These are phyloP conservation scores for Pyrgilauda ruficollis DNA, from an alignment of 2,113 vertebrate genomes.

Conservation along the genomic window DNA sequence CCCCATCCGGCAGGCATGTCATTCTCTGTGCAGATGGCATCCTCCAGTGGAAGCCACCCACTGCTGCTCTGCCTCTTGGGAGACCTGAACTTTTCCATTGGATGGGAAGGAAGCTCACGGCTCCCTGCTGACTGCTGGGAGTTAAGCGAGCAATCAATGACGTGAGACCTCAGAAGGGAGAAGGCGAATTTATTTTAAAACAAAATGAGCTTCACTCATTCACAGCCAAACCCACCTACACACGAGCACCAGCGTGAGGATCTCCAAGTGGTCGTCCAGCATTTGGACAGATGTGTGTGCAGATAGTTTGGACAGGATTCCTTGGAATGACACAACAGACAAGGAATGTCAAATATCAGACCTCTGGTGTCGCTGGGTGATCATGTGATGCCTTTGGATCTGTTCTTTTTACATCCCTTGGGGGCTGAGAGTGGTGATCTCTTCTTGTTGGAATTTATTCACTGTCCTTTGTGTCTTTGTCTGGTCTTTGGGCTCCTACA, in stretches of 20 bases:
- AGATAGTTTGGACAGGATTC: background rate
- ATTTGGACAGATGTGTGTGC: background rate
- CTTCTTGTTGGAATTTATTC: background rate
- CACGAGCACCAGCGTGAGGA: fast-evolving
- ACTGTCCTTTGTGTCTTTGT: background rate
- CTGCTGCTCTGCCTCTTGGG: slow-evolving; percentile 48
- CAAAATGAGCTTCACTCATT: background rate
- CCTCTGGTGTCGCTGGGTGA: background rate
- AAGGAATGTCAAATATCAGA: background rate
- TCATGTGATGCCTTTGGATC: background rate
- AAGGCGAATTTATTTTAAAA: background rate
- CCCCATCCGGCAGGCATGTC: background rate
- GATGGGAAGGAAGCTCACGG: background rate
- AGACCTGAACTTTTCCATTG: background rate
- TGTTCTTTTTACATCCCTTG: background rate
- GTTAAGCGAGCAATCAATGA: background rate
- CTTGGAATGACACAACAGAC: background rate
- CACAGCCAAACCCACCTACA: background rate
- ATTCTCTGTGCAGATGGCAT: slow-evolving; percentile 8
- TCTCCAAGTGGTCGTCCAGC: background rate
- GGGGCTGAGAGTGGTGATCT: background rate
- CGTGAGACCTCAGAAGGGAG: background rate
- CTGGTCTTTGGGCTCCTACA: background rate
- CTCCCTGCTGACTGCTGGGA: background rate
- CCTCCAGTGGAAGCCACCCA: slow-evolving; percentile 37